These are phyloP conservation scores for Actinia tenebrosa DNA, from an alignment of 64 coral and sea anemone genomes.

Conservation along the genomic window DNA sequence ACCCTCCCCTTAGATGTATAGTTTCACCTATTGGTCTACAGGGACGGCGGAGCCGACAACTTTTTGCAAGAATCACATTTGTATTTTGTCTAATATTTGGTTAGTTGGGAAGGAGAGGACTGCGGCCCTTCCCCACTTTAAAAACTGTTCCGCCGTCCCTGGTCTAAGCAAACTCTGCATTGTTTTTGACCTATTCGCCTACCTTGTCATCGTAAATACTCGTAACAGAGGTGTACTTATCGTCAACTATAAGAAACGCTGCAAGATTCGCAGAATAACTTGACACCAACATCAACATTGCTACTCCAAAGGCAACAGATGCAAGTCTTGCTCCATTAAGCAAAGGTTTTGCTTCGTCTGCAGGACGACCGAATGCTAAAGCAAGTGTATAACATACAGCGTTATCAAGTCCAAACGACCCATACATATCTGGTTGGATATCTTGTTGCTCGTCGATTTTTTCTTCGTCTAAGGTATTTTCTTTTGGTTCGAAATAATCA, in stretches of 20 bases:
- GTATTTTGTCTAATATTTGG: too few relatives aligned
- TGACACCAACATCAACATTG: slow-evolving; percentile 85
- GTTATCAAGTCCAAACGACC: slow-evolving; percentile 70
- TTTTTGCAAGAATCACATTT: too few relatives aligned
- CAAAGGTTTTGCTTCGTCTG: slow-evolving; percentile 69
- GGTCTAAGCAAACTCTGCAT: too few relatives aligned
- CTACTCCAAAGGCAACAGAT: slow-evolving; percentile 80
- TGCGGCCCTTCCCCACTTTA: too few relatives aligned
- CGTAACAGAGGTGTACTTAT: slow-evolving; percentile 68
- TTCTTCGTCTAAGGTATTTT: neutral
- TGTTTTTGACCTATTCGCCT: neutral
- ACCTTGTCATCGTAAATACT: slow-evolving; percentile 89
- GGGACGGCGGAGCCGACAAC: too few relatives aligned
- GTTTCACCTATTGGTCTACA: too few relatives aligned
- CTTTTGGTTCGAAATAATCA: neutral
- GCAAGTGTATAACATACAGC: slow-evolving; percentile 85
- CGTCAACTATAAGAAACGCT: slow-evolving; percentile 82
- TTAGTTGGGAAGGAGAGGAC: too few relatives aligned
- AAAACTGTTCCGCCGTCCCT: too few relatives aligned
- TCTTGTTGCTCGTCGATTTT: neutral
- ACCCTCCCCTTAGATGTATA: too few relatives aligned
- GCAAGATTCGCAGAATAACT: slow-evolving; percentile 85
- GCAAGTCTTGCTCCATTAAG: slow-evolving; percentile 74
- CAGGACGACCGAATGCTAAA: slow-evolving; percentile 75
- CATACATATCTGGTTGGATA: neutral